phyloP scores from a whole-genome alignment of 2,888 invertebrate genomes.

The Sinohyriopsis cumingii region DNA sequence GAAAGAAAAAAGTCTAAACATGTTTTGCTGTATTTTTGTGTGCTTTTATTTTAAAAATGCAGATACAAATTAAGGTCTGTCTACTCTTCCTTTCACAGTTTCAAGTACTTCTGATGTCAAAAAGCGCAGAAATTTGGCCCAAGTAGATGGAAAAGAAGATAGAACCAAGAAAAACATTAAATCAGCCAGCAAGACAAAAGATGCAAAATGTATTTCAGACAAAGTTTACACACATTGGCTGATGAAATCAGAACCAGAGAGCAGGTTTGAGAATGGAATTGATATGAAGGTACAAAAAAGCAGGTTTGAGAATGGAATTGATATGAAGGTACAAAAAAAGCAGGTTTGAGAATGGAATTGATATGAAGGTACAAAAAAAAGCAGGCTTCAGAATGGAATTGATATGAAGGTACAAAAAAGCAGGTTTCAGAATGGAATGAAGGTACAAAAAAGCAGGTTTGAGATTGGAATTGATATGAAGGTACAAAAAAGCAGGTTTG shows the following conservation, averaged over 20 bases:
- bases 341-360: slow-evolving; percentile 64
- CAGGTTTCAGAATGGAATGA: slow-evolving; percentile 62
- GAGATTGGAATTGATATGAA: slow-evolving; percentile 68
- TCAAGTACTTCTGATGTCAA: no score
- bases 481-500: no score
- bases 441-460: slow-evolving; percentile 54
- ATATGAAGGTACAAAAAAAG: no score
- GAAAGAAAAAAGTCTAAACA: no score
- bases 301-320: no score
- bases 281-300: slow-evolving; percentile 64
- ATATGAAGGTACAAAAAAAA: slow-evolving; percentile 60
- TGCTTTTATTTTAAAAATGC: no score
- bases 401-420: no score
- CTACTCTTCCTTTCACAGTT: no score
- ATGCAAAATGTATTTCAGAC: background rate
- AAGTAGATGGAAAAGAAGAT: background rate
- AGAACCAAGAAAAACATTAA: background rate
- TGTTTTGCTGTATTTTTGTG: no score
- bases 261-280: slow-evolving; percentile 63
- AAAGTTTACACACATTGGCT: slow-evolving; percentile 50
- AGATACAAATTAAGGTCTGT: no score
- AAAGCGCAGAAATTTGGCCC: background rate
- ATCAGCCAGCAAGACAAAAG: background rate
- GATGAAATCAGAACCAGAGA: slow-evolving; percentile 68
- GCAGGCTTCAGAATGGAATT: no score